phyloP scores from a whole-genome alignment of 2,113 vertebrate genomes.

The Colaptes auratus region DNA sequence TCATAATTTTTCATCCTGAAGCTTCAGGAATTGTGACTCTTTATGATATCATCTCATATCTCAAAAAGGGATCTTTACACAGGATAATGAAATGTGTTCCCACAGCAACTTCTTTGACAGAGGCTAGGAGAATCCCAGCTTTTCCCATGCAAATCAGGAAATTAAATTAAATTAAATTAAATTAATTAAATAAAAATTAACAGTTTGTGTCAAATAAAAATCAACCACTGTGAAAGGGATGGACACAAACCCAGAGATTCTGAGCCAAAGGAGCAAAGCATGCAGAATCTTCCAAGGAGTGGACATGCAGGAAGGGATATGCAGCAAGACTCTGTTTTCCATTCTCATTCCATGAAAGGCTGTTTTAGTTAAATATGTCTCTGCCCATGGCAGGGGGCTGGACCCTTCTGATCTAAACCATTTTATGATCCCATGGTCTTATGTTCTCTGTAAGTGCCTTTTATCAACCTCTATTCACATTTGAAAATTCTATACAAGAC shows the following conservation, averaged over 20 bases:
- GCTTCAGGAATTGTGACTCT: neutral
- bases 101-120: neutral
- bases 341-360: neutral
- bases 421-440: neutral
- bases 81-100: neutral
- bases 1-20: neutral
- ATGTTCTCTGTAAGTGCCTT: slow-evolving; percentile 36
- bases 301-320: neutral
- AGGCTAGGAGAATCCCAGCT: neutral
- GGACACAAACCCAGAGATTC: neutral
- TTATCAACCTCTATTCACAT: neutral
- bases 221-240: neutral
- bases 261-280: neutral
- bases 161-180: too few relatives aligned
- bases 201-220: too few relatives aligned
- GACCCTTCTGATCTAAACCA: neutral
- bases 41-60: neutral
- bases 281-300: neutral
- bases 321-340: neutral
- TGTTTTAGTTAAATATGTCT: neutral
- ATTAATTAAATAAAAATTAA: too few relatives aligned
- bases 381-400: neutral
- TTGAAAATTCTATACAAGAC: neutral
- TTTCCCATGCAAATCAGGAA: neutral
- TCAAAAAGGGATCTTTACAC: neutral